phyloP scores from a whole-genome alignment of 2,888 invertebrate species.

The Diarsia rubi region DNA sequence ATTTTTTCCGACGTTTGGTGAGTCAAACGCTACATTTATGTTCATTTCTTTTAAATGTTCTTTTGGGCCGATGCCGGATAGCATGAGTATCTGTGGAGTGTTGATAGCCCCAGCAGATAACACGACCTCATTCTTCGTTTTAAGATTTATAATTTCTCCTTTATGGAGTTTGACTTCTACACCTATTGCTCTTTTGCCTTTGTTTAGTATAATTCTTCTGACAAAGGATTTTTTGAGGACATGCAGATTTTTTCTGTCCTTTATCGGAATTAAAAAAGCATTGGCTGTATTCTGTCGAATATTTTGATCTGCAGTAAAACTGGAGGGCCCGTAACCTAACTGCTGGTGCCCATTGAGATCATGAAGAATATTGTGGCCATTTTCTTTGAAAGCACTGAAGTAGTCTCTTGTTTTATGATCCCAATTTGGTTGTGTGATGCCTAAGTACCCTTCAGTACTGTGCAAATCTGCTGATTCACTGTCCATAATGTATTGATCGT shows the following conservation, averaged over 20 bases:
- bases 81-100: slow-evolving; percentile 79
- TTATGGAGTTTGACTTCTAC: slow-evolving; percentile 71
- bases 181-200: slow-evolving; percentile 69
- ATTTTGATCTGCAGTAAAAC: slow-evolving; percentile 67
- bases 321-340: slow-evolving; percentile 72
- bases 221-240: slow-evolving; percentile 74
- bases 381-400: slow-evolving; percentile 73
- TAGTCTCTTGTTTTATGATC: slow-evolving; percentile 77
- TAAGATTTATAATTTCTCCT: slow-evolving; percentile 60
- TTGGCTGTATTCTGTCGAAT: slow-evolving; percentile 74
- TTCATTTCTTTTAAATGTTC: slow-evolving; percentile 72
- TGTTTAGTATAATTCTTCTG: slow-evolving; percentile 73
- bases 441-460: slow-evolving; percentile 69
- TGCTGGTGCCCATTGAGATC: slow-evolving; percentile 75
- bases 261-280: slow-evolving; percentile 73
- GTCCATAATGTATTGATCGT: slow-evolving; percentile 58
- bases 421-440: slow-evolving; percentile 75
- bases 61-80: slow-evolving; percentile 80
- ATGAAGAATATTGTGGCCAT: slow-evolving; percentile 71
- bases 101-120: slow-evolving; percentile 79
- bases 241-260: slow-evolving; percentile 73
- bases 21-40: slow-evolving; percentile 71
- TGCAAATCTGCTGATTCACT: slow-evolving; percentile 77
- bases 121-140: slow-evolving; percentile 75
- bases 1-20: slow-evolving; percentile 76